phyloP scores from a whole-genome alignment of 2,113 vertebrate genomes.

The Polyodon spathula region DNA sequence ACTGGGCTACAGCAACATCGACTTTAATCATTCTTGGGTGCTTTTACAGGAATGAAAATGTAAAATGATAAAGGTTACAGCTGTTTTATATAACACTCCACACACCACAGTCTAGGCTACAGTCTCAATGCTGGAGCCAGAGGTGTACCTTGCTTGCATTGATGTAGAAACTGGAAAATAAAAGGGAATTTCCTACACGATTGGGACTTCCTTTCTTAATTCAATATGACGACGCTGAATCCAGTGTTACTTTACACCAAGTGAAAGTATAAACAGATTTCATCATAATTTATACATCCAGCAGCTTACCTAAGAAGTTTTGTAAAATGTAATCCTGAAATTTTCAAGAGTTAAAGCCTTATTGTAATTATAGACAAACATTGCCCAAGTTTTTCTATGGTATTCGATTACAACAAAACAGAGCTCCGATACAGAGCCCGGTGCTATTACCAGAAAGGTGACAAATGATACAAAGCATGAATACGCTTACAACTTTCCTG shows the following conservation, averaged over 20 bases:
- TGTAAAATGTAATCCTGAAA: slow-evolving; percentile 54
- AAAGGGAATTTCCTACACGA: slow-evolving; percentile 26
- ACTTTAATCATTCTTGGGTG: too few species aligned
- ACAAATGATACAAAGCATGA: slow-evolving; percentile 44
- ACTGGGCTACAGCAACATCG: too few species aligned
- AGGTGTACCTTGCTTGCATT: neutral
- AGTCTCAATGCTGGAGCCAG: too few species aligned
- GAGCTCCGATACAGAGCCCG: slow-evolving; percentile 29
- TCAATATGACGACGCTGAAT: slow-evolving; percentile 16
- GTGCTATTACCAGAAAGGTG: slow-evolving; percentile 51
- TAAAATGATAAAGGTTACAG: too few species aligned
- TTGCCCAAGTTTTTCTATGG: slow-evolving; percentile 29
- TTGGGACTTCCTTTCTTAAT: slow-evolving; percentile 15
- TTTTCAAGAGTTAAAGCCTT: slow-evolving; percentile 51
- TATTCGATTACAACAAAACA: slow-evolving; percentile 36
- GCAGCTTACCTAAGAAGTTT: slow-evolving; percentile 42
- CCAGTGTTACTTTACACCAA: slow-evolving; percentile 21
- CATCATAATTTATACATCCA: slow-evolving; percentile 37
- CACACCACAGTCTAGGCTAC: too few species aligned
- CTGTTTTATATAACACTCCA: too few species aligned
- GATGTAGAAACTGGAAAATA: slow-evolving; percentile 22
- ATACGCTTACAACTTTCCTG: slow-evolving; percentile 20
- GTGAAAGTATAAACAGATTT: slow-evolving; percentile 44
- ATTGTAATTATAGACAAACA: slow-evolving; percentile 46
- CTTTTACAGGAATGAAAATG: too few species aligned